Base-by-base conservation (phyloP, 2,888 invertebrate genomes). In the Schizotus pectinicornis region DNA sequence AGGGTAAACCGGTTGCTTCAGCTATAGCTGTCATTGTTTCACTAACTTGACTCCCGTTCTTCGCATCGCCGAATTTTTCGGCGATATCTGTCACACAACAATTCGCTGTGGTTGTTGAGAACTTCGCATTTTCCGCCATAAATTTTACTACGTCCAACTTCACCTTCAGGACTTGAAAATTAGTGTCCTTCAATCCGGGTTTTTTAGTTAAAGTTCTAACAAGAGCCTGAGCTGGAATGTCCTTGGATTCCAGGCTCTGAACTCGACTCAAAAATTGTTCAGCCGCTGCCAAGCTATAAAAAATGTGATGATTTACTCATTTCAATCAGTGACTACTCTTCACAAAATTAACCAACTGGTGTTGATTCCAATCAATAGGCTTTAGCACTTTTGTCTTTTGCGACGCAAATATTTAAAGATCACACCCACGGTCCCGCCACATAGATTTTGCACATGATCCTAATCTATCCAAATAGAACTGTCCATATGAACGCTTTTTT, bases 161-260 rank as follows among this genome's bases (percentile, higher is more conserved):
- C 0, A 89, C 83, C 75, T 94, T 95, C 46, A 95, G 79, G 8
- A 94, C 95, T 83, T 95, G 95, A 62, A 95, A 93, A 77, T 96
- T 95, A 57, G 91, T 95, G 73, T 96, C 96, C 75, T 93, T 89
- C 0, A 89, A 77, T 0, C 96, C 96, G 0, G 95, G 95, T 74
- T 95, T 95, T 72, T 87, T 91, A 64, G 86, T 87, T 9, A 94
- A 73, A 1, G 86, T 85, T 50, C 90, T 85, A 30, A 92, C 85
- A 30, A 95, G 75, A 0, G 91, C 86, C 79, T 95, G 95, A 0
- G 90, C 85, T 0, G 88, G 86, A 1, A 89, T 82, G 32, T 87
- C 86, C 49, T 84, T 83, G 1, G 84, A 74, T 31, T 89, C 86
- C 68, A 89, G 82, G 2, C 83, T 83, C 67, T 85, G 85, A 0